phyloP scores from a whole-genome alignment of 2,888 invertebrate genomes.

The Antheraea yamamai region DNA sequence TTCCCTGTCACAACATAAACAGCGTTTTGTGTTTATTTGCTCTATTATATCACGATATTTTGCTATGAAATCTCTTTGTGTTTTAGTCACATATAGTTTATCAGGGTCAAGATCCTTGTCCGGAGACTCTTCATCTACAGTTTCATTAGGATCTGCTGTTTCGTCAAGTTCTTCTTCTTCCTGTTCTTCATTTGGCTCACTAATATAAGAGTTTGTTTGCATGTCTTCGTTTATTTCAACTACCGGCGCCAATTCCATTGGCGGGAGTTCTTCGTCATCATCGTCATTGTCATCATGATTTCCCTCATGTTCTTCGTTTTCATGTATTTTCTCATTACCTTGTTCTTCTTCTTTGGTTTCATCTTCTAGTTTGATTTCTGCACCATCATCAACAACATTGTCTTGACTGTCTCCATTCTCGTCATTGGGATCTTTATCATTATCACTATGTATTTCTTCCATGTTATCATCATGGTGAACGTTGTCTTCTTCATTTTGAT shows the following conservation, averaged over 20 bases:
- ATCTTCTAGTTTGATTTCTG: conserved; percentile 43
- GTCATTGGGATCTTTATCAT: conserved; percentile 48
- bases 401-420: conserved; percentile 50
- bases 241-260: conserved; percentile 61
- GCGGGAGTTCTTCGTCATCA: conserved; percentile 68
- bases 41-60: conserved; percentile 74
- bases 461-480: conserved; percentile 43
- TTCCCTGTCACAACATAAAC: conserved; percentile 73
- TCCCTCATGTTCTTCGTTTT: conserved; percentile 46
- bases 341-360: conserved; percentile 43
- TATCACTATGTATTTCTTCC: conserved; percentile 47
- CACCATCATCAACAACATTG: conserved; percentile 44
- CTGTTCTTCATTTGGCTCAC: conserved; percentile 63
- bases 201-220: conserved; percentile 61
- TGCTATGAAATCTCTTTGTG: conserved; percentile 71
- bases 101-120: conserved; percentile 65
- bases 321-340: conserved; percentile 45
- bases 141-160: conserved; percentile 52
- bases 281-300: conserved; percentile 56
- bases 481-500: conserved; percentile 40
- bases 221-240: conserved; percentile 77
- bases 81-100: conserved; percentile 68
- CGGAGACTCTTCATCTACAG: conserved; percentile 42
- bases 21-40: conserved; percentile 76
- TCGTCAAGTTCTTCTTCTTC: conserved; percentile 52